Evolutionary conservation across 2,888 invertebrate genomes (phyloP).

Genomic region (Furcula furcula): DNA sequence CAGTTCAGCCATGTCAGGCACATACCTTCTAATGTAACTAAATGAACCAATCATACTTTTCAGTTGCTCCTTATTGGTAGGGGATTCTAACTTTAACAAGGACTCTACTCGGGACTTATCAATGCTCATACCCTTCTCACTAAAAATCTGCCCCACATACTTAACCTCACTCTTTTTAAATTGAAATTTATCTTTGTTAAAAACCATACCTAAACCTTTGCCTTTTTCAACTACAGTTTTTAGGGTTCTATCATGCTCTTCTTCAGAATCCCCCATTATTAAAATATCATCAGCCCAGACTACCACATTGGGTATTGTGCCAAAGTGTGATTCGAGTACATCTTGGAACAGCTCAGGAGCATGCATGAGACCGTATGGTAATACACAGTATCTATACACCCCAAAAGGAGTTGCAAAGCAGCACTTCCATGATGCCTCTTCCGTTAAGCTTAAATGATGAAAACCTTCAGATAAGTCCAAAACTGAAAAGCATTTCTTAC

Average conservation of each 20-base stretch:
- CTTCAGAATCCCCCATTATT: neutral
- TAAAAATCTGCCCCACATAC: neutral
- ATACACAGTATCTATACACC: neutral
- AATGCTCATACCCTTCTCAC: neutral
- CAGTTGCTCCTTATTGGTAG: neutral
- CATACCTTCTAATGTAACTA: neutral
- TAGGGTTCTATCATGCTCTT: neutral
- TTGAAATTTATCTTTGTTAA: neutral
- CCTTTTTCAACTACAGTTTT: neutral
- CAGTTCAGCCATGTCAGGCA: neutral
- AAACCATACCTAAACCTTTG: neutral
- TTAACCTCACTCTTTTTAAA: neutral
- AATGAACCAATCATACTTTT: neutral
- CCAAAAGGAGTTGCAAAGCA: constrained; percentile 10
- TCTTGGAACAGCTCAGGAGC: neutral
- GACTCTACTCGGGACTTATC: neutral
- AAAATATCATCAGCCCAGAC: neutral
- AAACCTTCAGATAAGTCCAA: constrained; percentile 17
- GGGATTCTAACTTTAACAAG: neutral
- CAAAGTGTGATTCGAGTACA: neutral
- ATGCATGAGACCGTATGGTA: constrained; percentile 5
- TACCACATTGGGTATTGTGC: neutral
- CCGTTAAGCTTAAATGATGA: constrained; percentile 10
- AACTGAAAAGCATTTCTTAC: constrained; percentile 14
- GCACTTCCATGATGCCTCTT: constrained; percentile 14